phyloP scores from a whole-genome alignment of 2,113 vertebrate genomes.

The Stegastes partitus region DNA sequence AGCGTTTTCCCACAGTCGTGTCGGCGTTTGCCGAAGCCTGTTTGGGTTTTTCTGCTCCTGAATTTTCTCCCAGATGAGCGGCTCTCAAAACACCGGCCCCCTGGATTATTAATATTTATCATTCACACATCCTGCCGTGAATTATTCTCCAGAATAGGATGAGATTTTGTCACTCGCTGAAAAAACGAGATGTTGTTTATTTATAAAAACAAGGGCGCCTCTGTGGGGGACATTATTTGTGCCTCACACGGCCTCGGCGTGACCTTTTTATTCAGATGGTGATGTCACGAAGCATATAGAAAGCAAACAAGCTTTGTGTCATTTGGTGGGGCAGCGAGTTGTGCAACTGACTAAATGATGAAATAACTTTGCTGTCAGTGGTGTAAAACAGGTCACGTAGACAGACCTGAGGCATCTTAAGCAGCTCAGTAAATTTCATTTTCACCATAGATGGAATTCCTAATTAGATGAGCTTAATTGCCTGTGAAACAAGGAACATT shows the following conservation, averaged over 20 bases:
- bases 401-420: conserved; percentile 42
- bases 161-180: conserved; percentile 67
- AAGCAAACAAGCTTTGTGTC: neutral
- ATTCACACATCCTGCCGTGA: conserved; percentile 77
- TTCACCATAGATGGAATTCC: conserved; percentile 44
- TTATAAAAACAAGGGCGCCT: conserved; percentile 73
- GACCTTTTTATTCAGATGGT: conserved; percentile 54
- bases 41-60: conserved; percentile 67
- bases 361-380: conserved; percentile 22
- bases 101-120: conserved; percentile 83
- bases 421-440: conserved; percentile 63
- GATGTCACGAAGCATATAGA: conserved; percentile 36
- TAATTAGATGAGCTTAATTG: conserved; percentile 55
- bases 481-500: conserved; percentile 40
- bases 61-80: conserved; percentile 56
- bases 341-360: conserved; percentile 4
- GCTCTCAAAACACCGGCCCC: conserved; percentile 74
- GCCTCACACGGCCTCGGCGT: conserved; percentile 14
- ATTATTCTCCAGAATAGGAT: conserved; percentile 76
- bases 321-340: neutral
- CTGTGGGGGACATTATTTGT: conserved; percentile 39
- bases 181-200: conserved; percentile 71
- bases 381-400: conserved; percentile 42
- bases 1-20: conserved; percentile 68
- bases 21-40: conserved; percentile 45